phyloP scores from a whole-genome alignment of 2,797 vertebrate species.

The Xenopus petersii region DNA sequence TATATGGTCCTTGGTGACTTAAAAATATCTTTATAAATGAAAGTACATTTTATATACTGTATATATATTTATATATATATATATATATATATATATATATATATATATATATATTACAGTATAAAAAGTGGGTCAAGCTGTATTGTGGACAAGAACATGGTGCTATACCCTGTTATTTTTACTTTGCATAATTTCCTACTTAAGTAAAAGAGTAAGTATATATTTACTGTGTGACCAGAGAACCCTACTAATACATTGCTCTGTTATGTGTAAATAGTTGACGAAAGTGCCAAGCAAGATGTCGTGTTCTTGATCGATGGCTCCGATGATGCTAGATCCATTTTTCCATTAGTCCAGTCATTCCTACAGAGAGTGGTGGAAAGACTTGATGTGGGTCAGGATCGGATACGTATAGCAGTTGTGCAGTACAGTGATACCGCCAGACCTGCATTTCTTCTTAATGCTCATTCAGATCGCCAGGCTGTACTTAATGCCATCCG shows the following conservation, averaged over 20 bases:
- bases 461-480: constrained; percentile 76
- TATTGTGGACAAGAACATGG: too few relatives aligned
- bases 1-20: too few relatives aligned
- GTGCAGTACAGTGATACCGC: constrained; percentile 85
- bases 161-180: too few relatives aligned
- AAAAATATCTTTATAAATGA: too few relatives aligned
- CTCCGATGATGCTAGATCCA: constrained; percentile 78
- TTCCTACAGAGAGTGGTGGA: constrained; percentile 80
- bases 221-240: constrained; percentile 2
- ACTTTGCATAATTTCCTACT: too few relatives aligned
- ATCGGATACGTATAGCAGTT: constrained; percentile 79
- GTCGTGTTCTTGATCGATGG: constrained; percentile 93
- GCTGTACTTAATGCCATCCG: constrained; percentile 73
- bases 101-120: too few relatives aligned
- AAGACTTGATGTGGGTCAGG: constrained; percentile 73
- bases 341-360: constrained; percentile 77
- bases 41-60: too few relatives aligned
- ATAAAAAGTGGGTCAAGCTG: too few relatives aligned
- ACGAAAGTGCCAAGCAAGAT: constrained; percentile 67
- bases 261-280: constrained; percentile 21
- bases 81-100: too few relatives aligned
- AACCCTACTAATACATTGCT: constrained; percentile 19
- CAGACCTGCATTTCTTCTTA: constrained; percentile 83
- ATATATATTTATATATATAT: too few relatives aligned
- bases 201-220: not conserved